These are phyloP conservation scores for Cardinalis cardinalis DNA, from an alignment of 2,113 vertebrate genomes.

Conservation along the genomic window DNA sequence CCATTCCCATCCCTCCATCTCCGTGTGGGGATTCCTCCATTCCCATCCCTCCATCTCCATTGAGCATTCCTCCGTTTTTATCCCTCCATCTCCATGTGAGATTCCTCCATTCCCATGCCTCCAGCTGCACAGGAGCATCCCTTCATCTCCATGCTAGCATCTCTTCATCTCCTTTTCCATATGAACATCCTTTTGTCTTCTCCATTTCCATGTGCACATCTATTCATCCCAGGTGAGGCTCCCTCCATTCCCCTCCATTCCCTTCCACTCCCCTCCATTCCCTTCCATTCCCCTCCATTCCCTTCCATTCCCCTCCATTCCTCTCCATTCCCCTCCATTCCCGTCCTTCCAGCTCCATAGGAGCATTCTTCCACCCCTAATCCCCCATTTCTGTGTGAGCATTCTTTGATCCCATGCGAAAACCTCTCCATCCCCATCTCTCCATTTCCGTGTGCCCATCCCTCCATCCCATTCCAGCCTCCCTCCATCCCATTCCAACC, in stretches of 20 bases:
- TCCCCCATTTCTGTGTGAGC: rapidly evolving
- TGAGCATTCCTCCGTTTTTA: too few relatives aligned
- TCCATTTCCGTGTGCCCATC: rapidly evolving
- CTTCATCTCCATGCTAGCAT: background rate
- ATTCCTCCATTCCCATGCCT: too few relatives aligned
- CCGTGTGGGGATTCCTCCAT: too few relatives aligned
- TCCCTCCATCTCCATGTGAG: too few relatives aligned
- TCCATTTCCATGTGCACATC: background rate
- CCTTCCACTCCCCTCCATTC: background rate
- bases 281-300: background rate
- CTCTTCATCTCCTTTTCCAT: background rate
- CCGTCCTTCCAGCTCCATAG: background rate
- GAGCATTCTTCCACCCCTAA: background rate
- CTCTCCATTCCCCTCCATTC: background rate
- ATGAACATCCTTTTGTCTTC: background rate
- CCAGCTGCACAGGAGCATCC: background rate
- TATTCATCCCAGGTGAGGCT: background rate
- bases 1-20: too few relatives aligned
- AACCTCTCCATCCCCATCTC: background rate
- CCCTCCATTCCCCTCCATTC: too few relatives aligned
- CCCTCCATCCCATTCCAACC: background rate
- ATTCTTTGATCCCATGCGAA: rapidly evolving
- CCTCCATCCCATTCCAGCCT: background rate
- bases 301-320: too few relatives aligned
- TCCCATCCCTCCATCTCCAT: too few relatives aligned